These are phyloP conservation scores for Epirrita christyi DNA, from an alignment of 2,888 invertebrate species.

Conservation along the genomic window DNA sequence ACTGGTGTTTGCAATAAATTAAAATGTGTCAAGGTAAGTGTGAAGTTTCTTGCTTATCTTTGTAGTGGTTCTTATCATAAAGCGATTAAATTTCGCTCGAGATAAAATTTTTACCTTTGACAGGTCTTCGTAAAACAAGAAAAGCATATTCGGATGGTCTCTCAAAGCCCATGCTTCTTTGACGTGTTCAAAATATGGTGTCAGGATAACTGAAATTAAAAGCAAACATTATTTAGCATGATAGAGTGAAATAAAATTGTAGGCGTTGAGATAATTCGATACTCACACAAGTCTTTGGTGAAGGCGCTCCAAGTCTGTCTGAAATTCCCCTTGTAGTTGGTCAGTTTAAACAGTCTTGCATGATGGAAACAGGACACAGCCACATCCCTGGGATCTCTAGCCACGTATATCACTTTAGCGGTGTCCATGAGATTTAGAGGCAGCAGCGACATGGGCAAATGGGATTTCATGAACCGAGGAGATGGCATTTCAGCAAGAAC, in stretches of 20 bases:
- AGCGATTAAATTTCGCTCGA: too few relatives aligned
- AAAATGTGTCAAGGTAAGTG: too few relatives aligned
- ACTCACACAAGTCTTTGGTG: conserved; percentile 83
- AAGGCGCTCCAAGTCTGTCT: conserved; percentile 86
- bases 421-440: conserved; percentile 81
- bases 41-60: too few relatives aligned
- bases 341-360: conserved; percentile 60
- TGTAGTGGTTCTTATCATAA: too few relatives aligned
- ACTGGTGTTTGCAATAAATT: too few relatives aligned
- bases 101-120: conserved; percentile 81
- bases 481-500: conserved; percentile 25
- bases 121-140: conserved; percentile 91
- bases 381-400: conserved; percentile 89
- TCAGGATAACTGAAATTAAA: conserved; percentile 79
- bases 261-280: neutral
- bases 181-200: conserved; percentile 89
- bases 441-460: conserved; percentile 88
- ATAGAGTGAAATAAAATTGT: neutral
- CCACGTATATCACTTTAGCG: conserved; percentile 67
- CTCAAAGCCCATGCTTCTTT: conserved; percentile 88
- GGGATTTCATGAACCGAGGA: conserved; percentile 71
- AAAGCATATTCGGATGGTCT: conserved; percentile 87
- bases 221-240: neutral
- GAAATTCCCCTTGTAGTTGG: conserved; percentile 60
- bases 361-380: conserved; percentile 90